Conservation (phyloP, 2,888 invertebrate species). For the Allygus modestus region DNA sequence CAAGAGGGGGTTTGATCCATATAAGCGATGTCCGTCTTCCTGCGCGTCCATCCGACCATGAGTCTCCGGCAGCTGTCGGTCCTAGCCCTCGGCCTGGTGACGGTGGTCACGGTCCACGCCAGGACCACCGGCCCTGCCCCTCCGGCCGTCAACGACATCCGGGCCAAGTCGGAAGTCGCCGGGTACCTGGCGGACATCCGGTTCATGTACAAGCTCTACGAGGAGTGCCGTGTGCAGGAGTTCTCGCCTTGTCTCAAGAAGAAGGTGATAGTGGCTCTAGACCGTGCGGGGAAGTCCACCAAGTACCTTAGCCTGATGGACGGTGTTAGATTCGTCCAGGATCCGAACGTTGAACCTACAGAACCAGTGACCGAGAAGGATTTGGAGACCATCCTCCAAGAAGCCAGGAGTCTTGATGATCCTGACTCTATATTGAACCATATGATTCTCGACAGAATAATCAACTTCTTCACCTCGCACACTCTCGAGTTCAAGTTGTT, state of each 20-base stretch:
- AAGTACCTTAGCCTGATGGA: constrained; percentile 82
- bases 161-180: constrained; percentile 27
- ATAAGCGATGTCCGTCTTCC: constrained; percentile 14
- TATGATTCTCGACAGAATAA: constrained; percentile 85
- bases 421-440: constrained; percentile 84
- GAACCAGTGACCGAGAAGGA: constrained; percentile 76
- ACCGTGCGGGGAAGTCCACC: constrained; percentile 81
- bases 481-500: constrained; percentile 89
- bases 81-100: constrained; percentile 21
- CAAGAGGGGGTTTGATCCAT: constrained; percentile 52
- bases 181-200: constrained; percentile 56
- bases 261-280: constrained; percentile 87
- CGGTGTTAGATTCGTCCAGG: constrained; percentile 86
- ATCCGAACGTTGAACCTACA: constrained; percentile 72
- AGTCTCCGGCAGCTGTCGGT: constrained; percentile 21
- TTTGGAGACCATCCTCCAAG: constrained; percentile 81
- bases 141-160: not conserved
- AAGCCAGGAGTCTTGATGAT: constrained; percentile 84
- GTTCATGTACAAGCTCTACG: constrained; percentile 76
- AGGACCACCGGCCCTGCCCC: constrained; percentile 38
- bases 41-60: constrained; percentile 50
- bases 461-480: constrained; percentile 87
- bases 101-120: constrained; percentile 27
- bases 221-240: constrained; percentile 84
- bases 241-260: constrained; percentile 86